Percentiles rank a stretch among this genome's conserved stretches.
phyloP scores from a whole-genome alignment of 2,888 invertebrate genomes.

The Rhabditophanes sp. region DNA sequence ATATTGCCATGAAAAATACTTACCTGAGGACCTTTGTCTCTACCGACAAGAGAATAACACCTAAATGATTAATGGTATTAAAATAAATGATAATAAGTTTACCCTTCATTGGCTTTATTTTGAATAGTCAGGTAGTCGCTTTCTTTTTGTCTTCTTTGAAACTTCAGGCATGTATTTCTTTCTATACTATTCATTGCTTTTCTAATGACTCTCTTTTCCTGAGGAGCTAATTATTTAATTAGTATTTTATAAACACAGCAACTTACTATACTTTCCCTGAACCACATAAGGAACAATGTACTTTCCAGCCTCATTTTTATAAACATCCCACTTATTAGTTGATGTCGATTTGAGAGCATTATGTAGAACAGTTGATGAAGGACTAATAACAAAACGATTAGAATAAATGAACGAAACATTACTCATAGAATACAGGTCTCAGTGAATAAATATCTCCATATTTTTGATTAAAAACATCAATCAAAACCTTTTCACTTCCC shows the following conservation, averaged over 20 bases:
- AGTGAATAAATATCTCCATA: too few species aligned
- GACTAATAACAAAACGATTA: too few species aligned
- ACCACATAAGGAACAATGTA: slow-evolving; percentile 27
- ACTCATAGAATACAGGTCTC: too few species aligned
- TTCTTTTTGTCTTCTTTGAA: slow-evolving; percentile 16
- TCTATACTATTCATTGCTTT: slow-evolving; percentile 26
- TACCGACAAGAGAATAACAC: too few species aligned
- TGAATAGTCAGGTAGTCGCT: slow-evolving; percentile 29
- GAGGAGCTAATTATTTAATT: slow-evolving; percentile 12
- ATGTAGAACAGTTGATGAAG: too few species aligned
- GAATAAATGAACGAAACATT: too few species aligned
- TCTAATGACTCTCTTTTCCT: slow-evolving; percentile 19
- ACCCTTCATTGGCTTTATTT: slow-evolving; percentile 31
- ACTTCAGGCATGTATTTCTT: slow-evolving; percentile 29
- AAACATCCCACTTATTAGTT: slow-evolving; percentile 18
- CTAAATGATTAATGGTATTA: not conserved
- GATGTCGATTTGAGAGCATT: slow-evolving; percentile 18
- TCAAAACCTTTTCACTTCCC: too few species aligned
- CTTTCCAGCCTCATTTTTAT: slow-evolving; percentile 16
- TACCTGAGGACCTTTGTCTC: not conserved
- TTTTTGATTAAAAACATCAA: too few species aligned
- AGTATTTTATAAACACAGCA: not conserved
- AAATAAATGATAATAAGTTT: not conserved
- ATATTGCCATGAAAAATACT: not conserved
- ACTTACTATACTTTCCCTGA: slow-evolving; percentile 22